Evolutionary conservation across 2,888 invertebrate species (phyloP).

Genomic region (Aethes cnicana): DNA sequence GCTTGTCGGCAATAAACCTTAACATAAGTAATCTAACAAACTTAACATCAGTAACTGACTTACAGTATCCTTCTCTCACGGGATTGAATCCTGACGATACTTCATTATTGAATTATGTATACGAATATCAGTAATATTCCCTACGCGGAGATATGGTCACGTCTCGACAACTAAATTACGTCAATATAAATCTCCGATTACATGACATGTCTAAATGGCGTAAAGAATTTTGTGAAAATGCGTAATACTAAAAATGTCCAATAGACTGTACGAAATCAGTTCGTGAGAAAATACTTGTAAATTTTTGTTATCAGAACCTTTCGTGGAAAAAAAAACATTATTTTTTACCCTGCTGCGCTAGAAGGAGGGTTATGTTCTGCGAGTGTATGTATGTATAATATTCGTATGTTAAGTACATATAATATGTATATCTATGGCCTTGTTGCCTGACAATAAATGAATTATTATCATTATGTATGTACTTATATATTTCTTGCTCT

Average conservation of each 20-base stretch:
- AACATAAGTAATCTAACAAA: too few species aligned
- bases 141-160: conserved; percentile 6
- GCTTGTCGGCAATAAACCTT: too few species aligned
- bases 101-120: conserved; percentile 15
- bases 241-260: conserved; percentile 2
- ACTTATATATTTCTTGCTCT: too few species aligned
- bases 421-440: too few species aligned
- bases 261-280: neutral
- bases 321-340: neutral
- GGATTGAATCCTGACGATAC: conserved; percentile 19
- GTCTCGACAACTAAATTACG: conserved; percentile 8
- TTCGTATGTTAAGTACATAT: too few species aligned
- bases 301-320: neutral
- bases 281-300: conserved; percentile 3
- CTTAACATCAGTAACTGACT: conserved; percentile 8
- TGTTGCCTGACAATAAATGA: too few species aligned
- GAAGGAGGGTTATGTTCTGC: too few species aligned
- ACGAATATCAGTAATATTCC: conserved; percentile 13
- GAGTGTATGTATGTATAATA: too few species aligned
- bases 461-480: too few species aligned
- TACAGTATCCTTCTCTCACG: conserved; percentile 18
- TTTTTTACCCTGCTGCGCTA: too few species aligned
- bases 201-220: conserved; percentile 4
- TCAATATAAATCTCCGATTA: conserved; percentile 3
- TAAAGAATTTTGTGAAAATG: neutral